phyloP scores from a whole-genome alignment of 2,888 invertebrate species.

The Pteria penguin region DNA sequence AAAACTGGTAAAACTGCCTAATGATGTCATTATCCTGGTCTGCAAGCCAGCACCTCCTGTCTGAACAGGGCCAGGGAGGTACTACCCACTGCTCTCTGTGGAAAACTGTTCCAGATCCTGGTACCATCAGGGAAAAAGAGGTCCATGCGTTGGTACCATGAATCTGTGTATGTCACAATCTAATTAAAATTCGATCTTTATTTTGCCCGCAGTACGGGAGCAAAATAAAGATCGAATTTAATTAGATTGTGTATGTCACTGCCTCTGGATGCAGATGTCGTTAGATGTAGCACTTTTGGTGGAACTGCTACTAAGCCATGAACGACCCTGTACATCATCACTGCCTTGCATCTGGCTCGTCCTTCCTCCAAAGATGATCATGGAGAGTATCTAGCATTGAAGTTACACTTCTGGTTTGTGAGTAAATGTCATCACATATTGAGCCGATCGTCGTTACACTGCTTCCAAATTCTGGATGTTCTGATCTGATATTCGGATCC shows the following conservation, averaged over 20 bases:
- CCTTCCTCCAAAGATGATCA: too few species aligned
- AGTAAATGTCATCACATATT: conserved; percentile 2
- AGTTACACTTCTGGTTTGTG: conserved; percentile 22
- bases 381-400: conserved; percentile 20
- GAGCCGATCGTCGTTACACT: background rate
- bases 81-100: background rate
- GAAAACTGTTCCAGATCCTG: conserved; percentile 2
- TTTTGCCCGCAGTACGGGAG: too few species aligned
- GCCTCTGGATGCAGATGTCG: background rate
- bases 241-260: background rate
- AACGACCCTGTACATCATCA: conserved; percentile 16
- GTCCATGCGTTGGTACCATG: too few species aligned
- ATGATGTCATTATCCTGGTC: background rate
- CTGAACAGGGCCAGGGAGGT: too few species aligned
- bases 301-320: background rate
- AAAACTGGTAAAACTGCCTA: too few species aligned
- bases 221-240: background rate
- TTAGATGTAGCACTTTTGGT: background rate
- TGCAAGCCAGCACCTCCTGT: conserved; percentile 5
- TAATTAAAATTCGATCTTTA: too few species aligned
- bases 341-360: background rate
- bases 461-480: conserved; percentile 5
- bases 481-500: too few species aligned
- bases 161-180: background rate
- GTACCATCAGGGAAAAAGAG: conserved; percentile 10